These are phyloP conservation scores for Eupithecia pulchellata DNA, from an alignment of 2,888 invertebrate species.

Conservation along the genomic window DNA sequence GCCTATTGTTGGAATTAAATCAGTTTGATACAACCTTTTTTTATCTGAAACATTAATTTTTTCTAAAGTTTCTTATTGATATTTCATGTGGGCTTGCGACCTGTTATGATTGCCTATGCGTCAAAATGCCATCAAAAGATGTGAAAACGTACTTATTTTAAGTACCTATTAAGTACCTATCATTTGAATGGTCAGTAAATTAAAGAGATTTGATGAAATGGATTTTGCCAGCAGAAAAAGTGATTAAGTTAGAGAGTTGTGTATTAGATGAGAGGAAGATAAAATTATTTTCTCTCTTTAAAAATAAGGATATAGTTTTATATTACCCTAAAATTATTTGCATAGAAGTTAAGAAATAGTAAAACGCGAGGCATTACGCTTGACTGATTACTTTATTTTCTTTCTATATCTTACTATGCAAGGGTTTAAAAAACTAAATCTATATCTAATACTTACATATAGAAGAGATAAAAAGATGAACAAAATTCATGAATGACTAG, in stretches of 20 bases:
- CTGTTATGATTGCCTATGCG: background rate
- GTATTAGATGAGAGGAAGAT: too few species aligned
- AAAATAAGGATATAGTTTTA: too few species aligned
- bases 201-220: background rate
- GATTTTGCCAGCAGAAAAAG: too few species aligned
- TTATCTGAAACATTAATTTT: background rate
- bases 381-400: too few species aligned
- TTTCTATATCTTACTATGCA: too few species aligned
- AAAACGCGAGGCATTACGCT: too few species aligned
- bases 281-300: too few species aligned
- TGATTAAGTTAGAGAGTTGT: too few species aligned
- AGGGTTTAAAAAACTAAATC: background rate
- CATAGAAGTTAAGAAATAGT: too few species aligned
- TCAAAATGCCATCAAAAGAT: background rate
- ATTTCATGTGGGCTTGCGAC: background rate
- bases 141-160: background rate
- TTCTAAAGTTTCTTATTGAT: background rate
- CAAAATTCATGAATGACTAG: slow-evolving; percentile 26
- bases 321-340: too few species aligned
- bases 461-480: background rate
- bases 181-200: too few species aligned
- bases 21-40: slow-evolving; percentile 27
- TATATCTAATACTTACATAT: background rate
- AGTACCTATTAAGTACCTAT: too few species aligned
- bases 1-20: slow-evolving; percentile 28